phyloP scores from a whole-genome alignment of 2,797 vertebrate species.

The Chrysocyon brachyurus region DNA sequence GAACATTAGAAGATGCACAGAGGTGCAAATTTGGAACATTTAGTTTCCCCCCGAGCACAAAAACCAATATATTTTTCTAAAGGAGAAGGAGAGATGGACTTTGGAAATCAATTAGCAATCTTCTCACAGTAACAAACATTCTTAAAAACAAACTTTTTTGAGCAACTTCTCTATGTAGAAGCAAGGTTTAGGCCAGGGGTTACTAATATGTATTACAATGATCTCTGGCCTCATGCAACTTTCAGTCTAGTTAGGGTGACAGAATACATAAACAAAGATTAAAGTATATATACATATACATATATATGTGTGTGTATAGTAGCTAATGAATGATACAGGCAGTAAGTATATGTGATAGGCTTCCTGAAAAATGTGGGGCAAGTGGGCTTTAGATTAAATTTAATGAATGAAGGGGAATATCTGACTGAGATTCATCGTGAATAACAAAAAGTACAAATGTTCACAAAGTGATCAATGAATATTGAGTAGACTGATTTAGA shows the following conservation, averaged over 20 bases:
- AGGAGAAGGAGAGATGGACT: not conserved
- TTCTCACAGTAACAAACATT: not conserved
- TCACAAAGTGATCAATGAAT: not conserved
- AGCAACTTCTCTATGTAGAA: conserved; percentile 1
- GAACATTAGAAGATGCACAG: not conserved
- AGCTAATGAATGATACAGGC: not conserved
- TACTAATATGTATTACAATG: not conserved
- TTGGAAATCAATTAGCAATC: not conserved
- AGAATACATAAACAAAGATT: not conserved
- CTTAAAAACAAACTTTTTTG: not conserved
- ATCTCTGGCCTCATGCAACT: not conserved
- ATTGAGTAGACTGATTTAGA: not conserved
- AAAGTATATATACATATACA: not conserved
- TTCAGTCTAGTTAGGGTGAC: not conserved
- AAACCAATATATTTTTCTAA: not conserved
- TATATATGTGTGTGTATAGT: not conserved
- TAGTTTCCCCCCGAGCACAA: not conserved
- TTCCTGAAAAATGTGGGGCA: not conserved
- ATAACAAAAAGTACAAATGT: not conserved
- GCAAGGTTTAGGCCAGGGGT: not conserved
- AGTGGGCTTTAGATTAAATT: not conserved
- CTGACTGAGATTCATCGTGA: not conserved
- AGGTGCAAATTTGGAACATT: not conserved
- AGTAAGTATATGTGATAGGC: not conserved
- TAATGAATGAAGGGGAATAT: not conserved